Evolutionary conservation across 2,113 vertebrate genomes (phyloP).

Genomic region (Balaeniceps rex): DNA sequence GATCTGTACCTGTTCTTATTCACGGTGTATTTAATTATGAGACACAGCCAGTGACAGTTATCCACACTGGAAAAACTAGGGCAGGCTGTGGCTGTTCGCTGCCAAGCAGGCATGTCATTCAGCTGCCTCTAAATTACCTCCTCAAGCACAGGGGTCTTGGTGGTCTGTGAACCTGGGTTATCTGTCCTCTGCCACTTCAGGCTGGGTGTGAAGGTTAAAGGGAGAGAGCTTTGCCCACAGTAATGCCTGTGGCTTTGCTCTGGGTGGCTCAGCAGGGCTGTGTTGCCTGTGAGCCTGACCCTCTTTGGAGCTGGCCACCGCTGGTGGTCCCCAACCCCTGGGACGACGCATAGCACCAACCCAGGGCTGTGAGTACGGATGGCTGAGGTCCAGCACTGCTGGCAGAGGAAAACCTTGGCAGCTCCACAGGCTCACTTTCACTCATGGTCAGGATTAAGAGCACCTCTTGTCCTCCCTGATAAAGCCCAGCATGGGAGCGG

Average conservation of each 20-base stretch:
- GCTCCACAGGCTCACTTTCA: not conserved
- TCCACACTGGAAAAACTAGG: not conserved
- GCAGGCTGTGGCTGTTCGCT: not conserved
- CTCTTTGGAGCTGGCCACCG: not conserved
- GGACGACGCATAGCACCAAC: fast-evolving
- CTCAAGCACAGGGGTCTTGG: not conserved
- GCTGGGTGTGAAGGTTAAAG: not conserved
- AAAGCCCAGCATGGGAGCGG: not conserved
- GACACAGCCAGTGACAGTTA: not conserved
- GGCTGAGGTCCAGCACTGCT: not conserved
- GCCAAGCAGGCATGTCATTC: not conserved
- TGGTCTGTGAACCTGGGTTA: not conserved
- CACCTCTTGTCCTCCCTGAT: not conserved
- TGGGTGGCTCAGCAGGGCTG: not conserved
- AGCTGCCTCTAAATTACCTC: not conserved
- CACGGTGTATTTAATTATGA: not conserved
- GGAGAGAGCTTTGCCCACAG: not conserved
- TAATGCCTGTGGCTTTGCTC: not conserved
- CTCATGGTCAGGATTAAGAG: not conserved
- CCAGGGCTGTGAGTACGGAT: fast-evolving
- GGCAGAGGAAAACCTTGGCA: not conserved
- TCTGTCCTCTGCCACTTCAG: not conserved
- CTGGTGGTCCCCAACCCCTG: not conserved
- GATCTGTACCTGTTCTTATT: not conserved
- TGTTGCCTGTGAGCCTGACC: not conserved